phyloP scores from a whole-genome alignment of 1,140 invertebrate genomes.

The Eciton burchellii region DNA sequence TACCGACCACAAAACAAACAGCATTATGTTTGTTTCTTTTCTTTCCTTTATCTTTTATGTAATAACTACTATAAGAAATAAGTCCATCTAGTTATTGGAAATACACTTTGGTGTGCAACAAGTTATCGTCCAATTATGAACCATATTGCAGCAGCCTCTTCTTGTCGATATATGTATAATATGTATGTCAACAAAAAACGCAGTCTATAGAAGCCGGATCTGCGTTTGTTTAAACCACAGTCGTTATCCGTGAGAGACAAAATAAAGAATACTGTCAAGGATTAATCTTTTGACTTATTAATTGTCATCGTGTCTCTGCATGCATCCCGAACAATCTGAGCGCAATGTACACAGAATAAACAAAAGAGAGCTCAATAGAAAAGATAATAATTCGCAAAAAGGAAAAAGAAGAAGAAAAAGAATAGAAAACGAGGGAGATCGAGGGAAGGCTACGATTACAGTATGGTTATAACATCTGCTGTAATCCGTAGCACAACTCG shows the following conservation, averaged over 20 bases:
- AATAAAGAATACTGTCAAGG: constrained; percentile 28
- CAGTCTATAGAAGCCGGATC: constrained; percentile 65
- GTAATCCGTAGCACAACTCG: too few relatives aligned
- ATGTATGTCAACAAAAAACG: constrained; percentile 66
- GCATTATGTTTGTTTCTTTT: constrained; percentile 33
- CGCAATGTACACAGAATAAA: neutral
- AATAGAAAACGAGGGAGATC: neutral
- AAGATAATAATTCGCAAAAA: constrained; percentile 1
- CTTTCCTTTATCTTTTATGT: constrained; percentile 23
- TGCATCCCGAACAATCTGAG: neutral
- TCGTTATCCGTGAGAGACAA: constrained; percentile 8
- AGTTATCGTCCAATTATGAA: constrained; percentile 71
- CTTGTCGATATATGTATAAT: constrained; percentile 47
- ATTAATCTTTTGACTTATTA: constrained; percentile 27
- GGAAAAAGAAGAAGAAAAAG: neutral
- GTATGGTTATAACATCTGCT: too few relatives aligned
- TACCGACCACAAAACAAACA: constrained; percentile 65
- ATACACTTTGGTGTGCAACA: constrained; percentile 73
- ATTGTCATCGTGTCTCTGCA: neutral
- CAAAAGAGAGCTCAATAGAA: neutral
- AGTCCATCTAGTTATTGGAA: constrained; percentile 68
- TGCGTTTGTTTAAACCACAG: constrained; percentile 40
- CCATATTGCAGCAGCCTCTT: constrained; percentile 67
- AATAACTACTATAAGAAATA: constrained; percentile 71
- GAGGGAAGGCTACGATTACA: too few relatives aligned